Conservation (phyloP, 2,113 vertebrate species). For the Tenrec ecaudatus region DNA sequence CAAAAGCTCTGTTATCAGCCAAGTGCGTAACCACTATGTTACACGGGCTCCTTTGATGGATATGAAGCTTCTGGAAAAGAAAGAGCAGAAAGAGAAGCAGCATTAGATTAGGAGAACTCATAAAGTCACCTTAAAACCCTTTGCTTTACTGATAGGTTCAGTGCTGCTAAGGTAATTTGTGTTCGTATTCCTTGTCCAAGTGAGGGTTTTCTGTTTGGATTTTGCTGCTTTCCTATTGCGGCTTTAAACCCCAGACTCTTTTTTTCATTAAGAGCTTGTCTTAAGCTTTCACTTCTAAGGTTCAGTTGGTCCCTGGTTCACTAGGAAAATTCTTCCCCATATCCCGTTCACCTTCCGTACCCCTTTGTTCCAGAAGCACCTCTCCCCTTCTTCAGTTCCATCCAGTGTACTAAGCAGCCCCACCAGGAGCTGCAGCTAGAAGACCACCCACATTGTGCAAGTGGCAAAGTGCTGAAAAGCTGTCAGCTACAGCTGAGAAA, state of each 20-base stretch:
- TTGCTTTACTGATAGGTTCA: background rate
- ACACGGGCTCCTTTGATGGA: background rate
- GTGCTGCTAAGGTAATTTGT: background rate
- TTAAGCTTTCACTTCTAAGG: background rate
- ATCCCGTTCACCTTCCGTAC: background rate
- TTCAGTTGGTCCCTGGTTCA: background rate
- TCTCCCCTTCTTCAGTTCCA: background rate
- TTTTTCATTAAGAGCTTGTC: background rate
- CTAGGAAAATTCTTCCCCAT: background rate
- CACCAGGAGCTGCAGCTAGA: background rate
- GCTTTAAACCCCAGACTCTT: background rate
- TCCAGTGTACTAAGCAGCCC: conserved; percentile 4
- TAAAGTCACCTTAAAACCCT: background rate
- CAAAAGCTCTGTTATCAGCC: background rate
- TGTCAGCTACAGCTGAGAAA: conserved; percentile 46
- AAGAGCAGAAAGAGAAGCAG: background rate
- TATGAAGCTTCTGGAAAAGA: background rate
- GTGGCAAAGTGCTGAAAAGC: conserved; percentile 65
- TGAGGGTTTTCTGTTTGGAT: background rate
- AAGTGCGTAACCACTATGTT: background rate
- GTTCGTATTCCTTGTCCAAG: background rate
- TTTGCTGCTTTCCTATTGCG: background rate
- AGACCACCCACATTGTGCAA: conserved; percentile 73
- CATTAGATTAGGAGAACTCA: background rate
- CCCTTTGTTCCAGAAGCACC: background rate